phyloP scores from a whole-genome alignment of 2,797 vertebrate genomes.

The Sebastes alutus region DNA sequence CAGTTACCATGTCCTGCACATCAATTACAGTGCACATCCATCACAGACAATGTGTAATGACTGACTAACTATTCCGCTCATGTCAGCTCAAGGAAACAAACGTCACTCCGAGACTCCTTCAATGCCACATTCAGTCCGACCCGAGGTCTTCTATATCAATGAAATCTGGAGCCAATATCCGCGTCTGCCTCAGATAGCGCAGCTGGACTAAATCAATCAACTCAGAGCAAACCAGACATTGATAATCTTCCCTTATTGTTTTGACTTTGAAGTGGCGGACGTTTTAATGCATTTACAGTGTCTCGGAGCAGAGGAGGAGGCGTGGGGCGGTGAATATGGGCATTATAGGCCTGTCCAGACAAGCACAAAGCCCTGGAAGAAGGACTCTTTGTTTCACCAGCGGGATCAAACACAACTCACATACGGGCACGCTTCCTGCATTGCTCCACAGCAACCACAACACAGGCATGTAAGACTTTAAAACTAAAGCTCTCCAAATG shows the following conservation, averaged over 20 bases:
- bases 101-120: slow-evolving; percentile 24
- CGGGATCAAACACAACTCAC: slow-evolving; percentile 27
- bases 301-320: slow-evolving; percentile 4
- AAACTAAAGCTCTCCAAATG: slow-evolving; percentile 50
- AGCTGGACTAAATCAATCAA: slow-evolving; percentile 12
- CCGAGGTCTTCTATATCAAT: slow-evolving; percentile 28
- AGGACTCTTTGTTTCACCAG: slow-evolving; percentile 49
- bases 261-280: slow-evolving; percentile 12
- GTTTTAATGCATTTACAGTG: slow-evolving; percentile 27
- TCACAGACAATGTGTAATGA: slow-evolving; percentile 37
- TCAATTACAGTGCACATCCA: slow-evolving; percentile 9
- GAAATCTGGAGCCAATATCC: slow-evolving; percentile 32
- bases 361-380: slow-evolving; percentile 35
- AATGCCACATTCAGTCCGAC: slow-evolving; percentile 44
- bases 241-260: slow-evolving; percentile 15
- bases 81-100: slow-evolving; percentile 60
- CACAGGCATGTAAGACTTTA: slow-evolving; percentile 55
- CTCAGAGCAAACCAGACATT: slow-evolving; percentile 9
- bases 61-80: slow-evolving; percentile 52
- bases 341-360: slow-evolving; percentile 56
- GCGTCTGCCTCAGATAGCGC: slow-evolving; percentile 7
- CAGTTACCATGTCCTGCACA: not conserved
- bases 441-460: slow-evolving; percentile 74
- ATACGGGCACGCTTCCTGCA: slow-evolving; percentile 44
- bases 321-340: not conserved